phyloP scores from a whole-genome alignment of 2,888 invertebrate genomes.

The Mythimna impura region DNA sequence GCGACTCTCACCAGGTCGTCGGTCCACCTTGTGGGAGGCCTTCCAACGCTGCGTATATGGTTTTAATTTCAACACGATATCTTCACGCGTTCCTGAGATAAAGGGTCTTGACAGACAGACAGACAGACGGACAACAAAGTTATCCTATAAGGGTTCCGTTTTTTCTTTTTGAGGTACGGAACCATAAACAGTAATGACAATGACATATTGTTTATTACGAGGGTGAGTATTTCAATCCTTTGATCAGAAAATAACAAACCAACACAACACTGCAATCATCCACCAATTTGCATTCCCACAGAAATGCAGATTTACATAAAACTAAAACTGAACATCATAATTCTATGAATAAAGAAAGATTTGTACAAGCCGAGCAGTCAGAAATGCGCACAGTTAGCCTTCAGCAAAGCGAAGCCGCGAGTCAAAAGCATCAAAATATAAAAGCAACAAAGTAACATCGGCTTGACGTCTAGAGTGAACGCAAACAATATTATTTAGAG shows the following conservation, averaged over 20 bases:
- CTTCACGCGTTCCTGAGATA: too few species aligned
- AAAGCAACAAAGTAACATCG: constrained; percentile 34
- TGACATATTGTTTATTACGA: too few species aligned
- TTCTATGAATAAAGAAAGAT: constrained; percentile 2
- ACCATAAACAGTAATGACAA: too few species aligned
- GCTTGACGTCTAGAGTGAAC: constrained; percentile 23
- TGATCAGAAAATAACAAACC: not conserved
- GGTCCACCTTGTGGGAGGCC: too few species aligned
- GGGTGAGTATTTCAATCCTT: too few species aligned
- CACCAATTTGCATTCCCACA: not conserved
- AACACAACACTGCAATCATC: not conserved
- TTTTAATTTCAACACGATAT: too few species aligned
- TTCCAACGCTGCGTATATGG: too few species aligned
- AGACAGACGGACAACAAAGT: too few species aligned
- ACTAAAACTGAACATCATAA: constrained; percentile 4
- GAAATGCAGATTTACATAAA: not conserved
- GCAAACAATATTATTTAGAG: constrained; percentile 47
- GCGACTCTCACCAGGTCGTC: too few species aligned
- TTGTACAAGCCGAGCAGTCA: constrained; percentile 14
- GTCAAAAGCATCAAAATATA: constrained; percentile 33
- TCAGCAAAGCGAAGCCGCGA: constrained; percentile 20
- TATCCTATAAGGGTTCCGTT: too few species aligned
- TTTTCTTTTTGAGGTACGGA: too few species aligned
- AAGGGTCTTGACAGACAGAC: too few species aligned
- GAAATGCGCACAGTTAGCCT: not conserved